These are phyloP conservation scores for Notocelia uddmanniana DNA, from an alignment of 2,888 invertebrate species.

Conservation along the genomic window DNA sequence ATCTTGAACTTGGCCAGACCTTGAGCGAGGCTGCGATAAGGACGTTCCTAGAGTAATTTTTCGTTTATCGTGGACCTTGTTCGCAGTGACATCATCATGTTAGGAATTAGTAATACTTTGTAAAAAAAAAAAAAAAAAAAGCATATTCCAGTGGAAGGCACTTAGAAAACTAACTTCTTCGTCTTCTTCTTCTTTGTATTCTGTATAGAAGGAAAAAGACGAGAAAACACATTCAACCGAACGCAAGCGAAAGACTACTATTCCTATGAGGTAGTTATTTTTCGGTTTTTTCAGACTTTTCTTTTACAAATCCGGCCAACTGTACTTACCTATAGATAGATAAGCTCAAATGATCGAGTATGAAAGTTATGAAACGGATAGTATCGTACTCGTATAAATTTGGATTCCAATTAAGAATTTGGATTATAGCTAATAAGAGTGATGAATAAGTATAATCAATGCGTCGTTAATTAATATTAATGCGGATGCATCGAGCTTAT, in stretches of 20 bases:
- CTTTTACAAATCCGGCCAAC: background rate
- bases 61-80: background rate
- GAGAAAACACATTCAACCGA: too few relatives aligned
- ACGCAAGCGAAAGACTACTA: too few relatives aligned
- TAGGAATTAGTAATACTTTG: background rate
- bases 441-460: background rate
- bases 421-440: background rate
- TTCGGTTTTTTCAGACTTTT: background rate
- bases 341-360: background rate
- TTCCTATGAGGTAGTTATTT: too few relatives aligned
- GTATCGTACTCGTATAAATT: background rate
- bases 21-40: slow-evolving; percentile 33
- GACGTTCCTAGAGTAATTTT: slow-evolving; percentile 8
- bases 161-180: too few relatives aligned
- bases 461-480: background rate
- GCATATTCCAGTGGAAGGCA: background rate
- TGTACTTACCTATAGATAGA: background rate
- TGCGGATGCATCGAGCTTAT: background rate
- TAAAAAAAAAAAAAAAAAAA: background rate
- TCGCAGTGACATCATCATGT: background rate
- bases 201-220: too few relatives aligned
- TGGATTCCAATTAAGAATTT: background rate
- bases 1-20: slow-evolving; percentile 41
- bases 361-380: too few relatives aligned
- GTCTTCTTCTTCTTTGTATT: too few relatives aligned